Evolutionary conservation across 2,888 invertebrate species (phyloP).

Genomic region (Dysmachus trigonus): DNA sequence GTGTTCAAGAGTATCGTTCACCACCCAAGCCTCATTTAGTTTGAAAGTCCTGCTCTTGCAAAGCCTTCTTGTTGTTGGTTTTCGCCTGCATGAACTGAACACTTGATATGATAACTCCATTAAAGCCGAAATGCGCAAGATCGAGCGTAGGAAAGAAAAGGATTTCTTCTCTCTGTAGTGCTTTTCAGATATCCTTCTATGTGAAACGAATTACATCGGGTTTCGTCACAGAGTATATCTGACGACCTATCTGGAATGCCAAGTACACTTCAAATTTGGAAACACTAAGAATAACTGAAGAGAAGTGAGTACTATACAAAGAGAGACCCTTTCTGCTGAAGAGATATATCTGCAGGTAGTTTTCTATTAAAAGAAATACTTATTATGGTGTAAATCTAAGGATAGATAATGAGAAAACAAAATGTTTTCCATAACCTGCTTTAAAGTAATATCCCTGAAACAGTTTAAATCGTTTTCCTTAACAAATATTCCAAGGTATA

Average conservation of each 20-base stretch:
- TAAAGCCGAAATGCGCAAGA: neutral
- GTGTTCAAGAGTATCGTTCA: constrained; percentile 1
- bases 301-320: neutral
- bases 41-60: constrained; percentile 8
- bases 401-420: neutral
- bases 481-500: neutral
- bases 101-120: neutral
- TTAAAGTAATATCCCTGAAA: neutral
- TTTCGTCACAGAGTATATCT: neutral
- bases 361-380: neutral
- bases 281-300: neutral
- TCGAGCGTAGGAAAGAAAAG: neutral
- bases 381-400: neutral
- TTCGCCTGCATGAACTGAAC: neutral
- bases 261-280: neutral
- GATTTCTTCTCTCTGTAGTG: neutral
- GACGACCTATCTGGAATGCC: neutral
- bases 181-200: neutral
- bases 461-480: neutral
- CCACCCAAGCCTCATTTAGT: constrained; percentile 6
- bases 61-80: neutral
- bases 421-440: neutral
- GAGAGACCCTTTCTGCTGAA: neutral
- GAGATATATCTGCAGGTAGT: neutral
- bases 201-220: neutral